Conservation (phyloP, 2,888 invertebrate genomes). For the Cryptus viduatorius region DNA sequence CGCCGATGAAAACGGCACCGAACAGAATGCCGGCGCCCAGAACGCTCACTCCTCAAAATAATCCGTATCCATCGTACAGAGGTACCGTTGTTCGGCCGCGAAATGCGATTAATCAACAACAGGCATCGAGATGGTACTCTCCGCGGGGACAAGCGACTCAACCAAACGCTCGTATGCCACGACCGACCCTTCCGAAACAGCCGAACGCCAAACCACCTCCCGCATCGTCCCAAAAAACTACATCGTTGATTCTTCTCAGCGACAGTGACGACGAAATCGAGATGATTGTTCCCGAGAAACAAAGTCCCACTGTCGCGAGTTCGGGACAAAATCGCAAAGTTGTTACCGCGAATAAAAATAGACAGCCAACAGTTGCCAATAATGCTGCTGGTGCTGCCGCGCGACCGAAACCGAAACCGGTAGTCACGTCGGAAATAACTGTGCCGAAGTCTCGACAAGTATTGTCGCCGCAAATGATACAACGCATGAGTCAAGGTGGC, state of each 20-base stretch:
- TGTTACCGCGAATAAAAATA: too few relatives aligned
- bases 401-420: slow-evolving; percentile 63
- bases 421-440: slow-evolving; percentile 72
- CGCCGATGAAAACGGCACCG: slow-evolving; percentile 37
- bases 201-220: neutral
- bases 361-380: too few relatives aligned
- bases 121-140: slow-evolving; percentile 27
- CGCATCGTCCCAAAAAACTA: slow-evolving; percentile 72
- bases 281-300: slow-evolving; percentile 80
- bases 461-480: slow-evolving; percentile 80
- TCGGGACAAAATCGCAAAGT: slow-evolving; percentile 44
- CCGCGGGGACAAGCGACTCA: slow-evolving; percentile 39
- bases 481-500: slow-evolving; percentile 82
- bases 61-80: neutral
- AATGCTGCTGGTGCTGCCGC: too few relatives aligned
- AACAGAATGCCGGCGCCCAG: slow-evolving; percentile 60
- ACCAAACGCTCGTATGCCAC: slow-evolving; percentile 12
- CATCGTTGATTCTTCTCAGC: slow-evolving; percentile 81
- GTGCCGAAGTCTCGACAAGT: slow-evolving; percentile 67
- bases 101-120: neutral
- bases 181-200: slow-evolving; percentile 35
- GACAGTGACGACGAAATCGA: slow-evolving; percentile 84
- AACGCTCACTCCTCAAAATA: slow-evolving; percentile 47
- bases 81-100: slow-evolving; percentile 26
- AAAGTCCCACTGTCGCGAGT: slow-evolving; percentile 8